phyloP scores from a whole-genome alignment of 2,888 invertebrate genomes.

The Euplexia lucipara region DNA sequence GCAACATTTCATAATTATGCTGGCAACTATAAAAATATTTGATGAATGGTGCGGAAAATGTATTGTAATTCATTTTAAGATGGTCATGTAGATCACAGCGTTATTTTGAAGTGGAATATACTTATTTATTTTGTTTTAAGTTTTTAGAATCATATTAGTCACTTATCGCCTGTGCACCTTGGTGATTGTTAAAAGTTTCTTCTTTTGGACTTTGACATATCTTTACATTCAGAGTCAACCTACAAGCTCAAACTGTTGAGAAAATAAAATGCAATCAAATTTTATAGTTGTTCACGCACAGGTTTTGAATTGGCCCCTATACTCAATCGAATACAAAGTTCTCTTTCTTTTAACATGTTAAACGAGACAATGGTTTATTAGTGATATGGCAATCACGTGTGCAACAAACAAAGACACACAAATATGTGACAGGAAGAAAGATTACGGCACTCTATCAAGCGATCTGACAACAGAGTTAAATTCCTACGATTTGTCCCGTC shows the following conservation, averaged over 20 bases:
- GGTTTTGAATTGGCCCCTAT: conserved; percentile 25
- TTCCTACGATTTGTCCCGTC: conserved; percentile 82
- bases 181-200: neutral
- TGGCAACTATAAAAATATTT: conserved; percentile 51
- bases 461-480: conserved; percentile 79
- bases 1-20: conserved; percentile 55
- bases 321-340: conserved; percentile 23
- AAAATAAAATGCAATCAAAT: conserved; percentile 9
- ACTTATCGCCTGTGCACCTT: no score
- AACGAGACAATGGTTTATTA: conserved; percentile 64
- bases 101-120: conserved; percentile 8
- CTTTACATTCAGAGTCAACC: neutral
- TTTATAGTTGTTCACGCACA: conserved; percentile 14
- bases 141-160: neutral
- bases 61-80: conserved; percentile 48
- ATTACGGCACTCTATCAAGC: conserved; percentile 81
- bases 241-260: neutral
- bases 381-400: conserved; percentile 66
- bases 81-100: conserved; percentile 52
- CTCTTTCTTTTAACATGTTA: conserved; percentile 41
- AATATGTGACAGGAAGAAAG: conserved; percentile 84
- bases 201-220: neutral
- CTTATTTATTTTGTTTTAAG: neutral
- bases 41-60: conserved; percentile 59
- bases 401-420: conserved; percentile 67